phyloP scores from a whole-genome alignment of 2,888 invertebrate species.

The Sylvicola fuscatus region DNA sequence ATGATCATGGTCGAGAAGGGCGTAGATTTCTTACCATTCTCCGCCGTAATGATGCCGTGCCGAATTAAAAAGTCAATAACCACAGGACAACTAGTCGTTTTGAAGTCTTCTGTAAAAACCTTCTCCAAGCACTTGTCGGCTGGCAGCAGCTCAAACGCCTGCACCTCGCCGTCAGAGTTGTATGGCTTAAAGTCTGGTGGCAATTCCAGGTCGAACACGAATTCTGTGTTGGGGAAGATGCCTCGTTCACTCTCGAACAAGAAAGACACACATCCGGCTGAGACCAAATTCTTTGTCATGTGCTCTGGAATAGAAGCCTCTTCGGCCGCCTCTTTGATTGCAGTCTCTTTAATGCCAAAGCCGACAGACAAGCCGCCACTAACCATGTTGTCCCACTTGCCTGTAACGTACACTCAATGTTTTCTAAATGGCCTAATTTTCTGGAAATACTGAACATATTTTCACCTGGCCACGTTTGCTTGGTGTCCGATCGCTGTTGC shows the following conservation, averaged over 20 bases:
- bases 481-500: constrained; percentile 73
- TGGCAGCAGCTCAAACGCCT: constrained; percentile 69
- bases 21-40: constrained; percentile 44
- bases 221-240: constrained; percentile 84
- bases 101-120: constrained; percentile 67
- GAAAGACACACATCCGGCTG: constrained; percentile 31
- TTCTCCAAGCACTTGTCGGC: constrained; percentile 65
- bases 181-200: constrained; percentile 78
- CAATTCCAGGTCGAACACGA: constrained; percentile 80
- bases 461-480: constrained; percentile 81
- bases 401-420: constrained; percentile 15
- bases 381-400: constrained; percentile 89
- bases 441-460: constrained; percentile 7
- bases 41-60: constrained; percentile 72
- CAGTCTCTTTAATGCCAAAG: constrained; percentile 71
- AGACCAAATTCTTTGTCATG: constrained; percentile 36
- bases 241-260: constrained; percentile 87
- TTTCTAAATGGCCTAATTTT: constrained; percentile 5
- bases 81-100: constrained; percentile 84
- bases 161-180: constrained; percentile 88
- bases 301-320: constrained; percentile 77
- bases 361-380: constrained; percentile 84
- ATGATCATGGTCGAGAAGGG: background rate
- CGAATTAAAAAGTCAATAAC: constrained; percentile 82
- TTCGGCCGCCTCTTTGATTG: constrained; percentile 82